phyloP scores from a whole-genome alignment of 2,888 invertebrate genomes.

The Acronicta leporina region DNA sequence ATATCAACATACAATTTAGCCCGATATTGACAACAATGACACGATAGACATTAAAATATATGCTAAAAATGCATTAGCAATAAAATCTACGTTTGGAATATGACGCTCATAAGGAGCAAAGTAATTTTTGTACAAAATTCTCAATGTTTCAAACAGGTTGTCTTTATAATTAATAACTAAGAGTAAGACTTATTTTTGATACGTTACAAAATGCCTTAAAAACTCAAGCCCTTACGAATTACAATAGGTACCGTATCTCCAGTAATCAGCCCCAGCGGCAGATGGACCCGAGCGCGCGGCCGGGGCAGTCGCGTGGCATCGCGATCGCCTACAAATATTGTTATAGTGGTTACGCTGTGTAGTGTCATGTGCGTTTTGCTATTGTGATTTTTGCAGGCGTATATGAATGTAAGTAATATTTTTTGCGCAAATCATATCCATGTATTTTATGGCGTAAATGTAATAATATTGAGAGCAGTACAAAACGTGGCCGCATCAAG shows the following conservation, averaged over 20 bases:
- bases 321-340: slow-evolving; percentile 44
- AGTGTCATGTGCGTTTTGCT: slow-evolving; percentile 57
- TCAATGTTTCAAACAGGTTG: too few relatives aligned
- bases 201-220: slow-evolving; percentile 14
- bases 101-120: too few relatives aligned
- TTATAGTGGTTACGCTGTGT: slow-evolving; percentile 57
- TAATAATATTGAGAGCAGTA: not conserved
- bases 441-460: not conserved
- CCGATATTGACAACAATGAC: too few relatives aligned
- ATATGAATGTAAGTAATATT: slow-evolving; percentile 47
- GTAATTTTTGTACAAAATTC: too few relatives aligned
- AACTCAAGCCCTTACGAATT: slow-evolving; percentile 36
- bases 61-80: too few relatives aligned
- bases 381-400: slow-evolving; percentile 52
- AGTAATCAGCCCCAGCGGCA: slow-evolving; percentile 41
- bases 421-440: not conserved
- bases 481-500: slow-evolving; percentile 18
- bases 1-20: too few relatives aligned
- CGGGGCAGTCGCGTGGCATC: slow-evolving; percentile 51
- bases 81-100: too few relatives aligned
- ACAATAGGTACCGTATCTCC: slow-evolving; percentile 36
- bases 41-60: too few relatives aligned
- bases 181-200: not conserved
- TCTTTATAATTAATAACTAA: too few relatives aligned
- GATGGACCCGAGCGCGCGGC: slow-evolving; percentile 57